Conservation (phyloP, 35 echinoderm and acorn worm species). For the Stichopus chloronotus region DNA sequence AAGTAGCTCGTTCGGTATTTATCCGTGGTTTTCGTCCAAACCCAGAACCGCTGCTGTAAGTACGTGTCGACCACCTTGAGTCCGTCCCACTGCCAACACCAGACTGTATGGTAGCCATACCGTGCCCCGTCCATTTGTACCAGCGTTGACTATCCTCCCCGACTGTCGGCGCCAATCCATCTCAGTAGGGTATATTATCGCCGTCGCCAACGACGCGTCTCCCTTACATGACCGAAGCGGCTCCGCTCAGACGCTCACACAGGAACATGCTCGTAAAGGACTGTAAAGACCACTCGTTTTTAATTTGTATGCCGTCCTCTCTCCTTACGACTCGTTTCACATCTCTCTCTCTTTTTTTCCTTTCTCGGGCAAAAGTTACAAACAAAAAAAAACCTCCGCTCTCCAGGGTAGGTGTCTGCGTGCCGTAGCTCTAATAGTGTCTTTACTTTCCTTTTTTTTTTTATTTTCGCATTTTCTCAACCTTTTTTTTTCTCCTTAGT, state of each 20-base stretch:
- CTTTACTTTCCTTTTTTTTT: neutral
- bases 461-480: neutral
- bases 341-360: neutral
- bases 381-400: conserved; percentile 19
- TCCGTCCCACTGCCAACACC: neutral
- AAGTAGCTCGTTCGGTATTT: neutral
- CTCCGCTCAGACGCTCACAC: neutral
- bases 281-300: conserved; percentile 40
- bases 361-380: conserved; percentile 16
- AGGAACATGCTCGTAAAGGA: conserved; percentile 39
- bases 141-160: neutral
- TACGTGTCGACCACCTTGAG: neutral
- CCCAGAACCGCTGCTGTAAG: neutral
- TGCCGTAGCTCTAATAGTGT: neutral
- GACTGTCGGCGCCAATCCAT: conserved; percentile 41
- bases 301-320: conserved; percentile 40
- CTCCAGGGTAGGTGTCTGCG: conserved; percentile 6
- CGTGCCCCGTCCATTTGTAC: neutral
- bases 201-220: neutral
- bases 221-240: conserved; percentile 5
- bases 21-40: neutral
- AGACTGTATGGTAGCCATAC: neutral
- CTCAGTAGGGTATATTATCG: conserved; percentile 31
- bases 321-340: conserved; percentile 38
- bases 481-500: neutral